Conservation (phyloP, 2,113 vertebrate species). For the Nanorana parkeri region DNA sequence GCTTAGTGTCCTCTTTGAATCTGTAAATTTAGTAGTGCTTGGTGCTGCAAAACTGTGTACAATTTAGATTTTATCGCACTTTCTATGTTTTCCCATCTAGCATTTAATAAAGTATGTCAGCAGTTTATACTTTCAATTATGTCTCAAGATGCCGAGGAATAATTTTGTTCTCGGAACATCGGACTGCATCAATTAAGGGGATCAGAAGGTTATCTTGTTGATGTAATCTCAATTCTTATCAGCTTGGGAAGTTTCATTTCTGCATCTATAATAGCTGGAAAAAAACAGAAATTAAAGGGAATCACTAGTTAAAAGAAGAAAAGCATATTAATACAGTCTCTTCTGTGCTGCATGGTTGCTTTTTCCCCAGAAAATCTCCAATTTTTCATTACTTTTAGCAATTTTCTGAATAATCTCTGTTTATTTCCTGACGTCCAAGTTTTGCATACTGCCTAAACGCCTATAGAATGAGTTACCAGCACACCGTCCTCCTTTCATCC, state of each 20-base stretch:
- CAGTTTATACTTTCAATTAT: slow-evolving; percentile 48
- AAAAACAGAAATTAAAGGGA: no score
- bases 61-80: slow-evolving; percentile 47
- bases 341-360: no score
- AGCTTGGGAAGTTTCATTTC: not conserved
- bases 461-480: no score
- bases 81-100: slow-evolving; percentile 31
- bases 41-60: slow-evolving; percentile 42
- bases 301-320: no score
- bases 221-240: slow-evolving; percentile 9
- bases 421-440: no score
- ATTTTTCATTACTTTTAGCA: no score
- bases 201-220: slow-evolving; percentile 40
- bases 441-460: no score
- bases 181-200: slow-evolving; percentile 46
- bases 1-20: slow-evolving; percentile 24
- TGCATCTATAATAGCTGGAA: not conserved
- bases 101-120: slow-evolving; percentile 49
- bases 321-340: no score
- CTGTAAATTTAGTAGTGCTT: slow-evolving; percentile 25
- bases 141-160: slow-evolving; percentile 45
- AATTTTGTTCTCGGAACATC: slow-evolving; percentile 34
- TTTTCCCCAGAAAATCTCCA: no score
- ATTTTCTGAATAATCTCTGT: no score
- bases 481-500: no score